These are phyloP conservation scores for Drepanosiphum platanoidis DNA, from an alignment of 2,888 invertebrate species.

Conservation along the genomic window DNA sequence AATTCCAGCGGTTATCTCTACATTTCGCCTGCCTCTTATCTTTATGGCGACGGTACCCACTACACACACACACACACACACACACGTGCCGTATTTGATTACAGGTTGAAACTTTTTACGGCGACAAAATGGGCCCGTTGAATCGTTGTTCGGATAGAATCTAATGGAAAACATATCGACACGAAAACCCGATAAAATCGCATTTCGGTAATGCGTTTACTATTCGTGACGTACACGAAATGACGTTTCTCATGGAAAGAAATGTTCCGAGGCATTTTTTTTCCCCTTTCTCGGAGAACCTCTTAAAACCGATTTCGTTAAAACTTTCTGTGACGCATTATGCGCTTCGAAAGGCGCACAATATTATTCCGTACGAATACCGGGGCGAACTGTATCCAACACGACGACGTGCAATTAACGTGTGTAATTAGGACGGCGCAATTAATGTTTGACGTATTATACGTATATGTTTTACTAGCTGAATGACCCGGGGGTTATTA, in stretches of 20 bases:
- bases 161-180: not conserved
- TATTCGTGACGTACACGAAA: not conserved
- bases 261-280: not conserved
- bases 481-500: too few species aligned
- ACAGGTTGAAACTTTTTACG: not conserved
- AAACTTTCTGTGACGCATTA: too few species aligned
- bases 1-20: too few species aligned
- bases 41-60: not conserved
- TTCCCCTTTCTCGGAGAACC: not conserved
- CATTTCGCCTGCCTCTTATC: not conserved
- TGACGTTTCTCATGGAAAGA: not conserved
- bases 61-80: not conserved
- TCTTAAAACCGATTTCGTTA: not conserved
- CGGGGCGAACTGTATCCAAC: too few species aligned
- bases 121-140: not conserved
- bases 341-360: too few species aligned
- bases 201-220: not conserved
- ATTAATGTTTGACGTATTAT: too few species aligned
- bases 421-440: too few species aligned
- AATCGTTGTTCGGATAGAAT: not conserved
- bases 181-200: not conserved
- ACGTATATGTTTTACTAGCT: too few species aligned
- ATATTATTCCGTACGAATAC: too few species aligned
- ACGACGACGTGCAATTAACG: too few species aligned
- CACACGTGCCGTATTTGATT: not conserved